These are phyloP conservation scores for Tachuris rubrigastra DNA, from an alignment of 2,113 vertebrate species.

Conservation along the genomic window DNA sequence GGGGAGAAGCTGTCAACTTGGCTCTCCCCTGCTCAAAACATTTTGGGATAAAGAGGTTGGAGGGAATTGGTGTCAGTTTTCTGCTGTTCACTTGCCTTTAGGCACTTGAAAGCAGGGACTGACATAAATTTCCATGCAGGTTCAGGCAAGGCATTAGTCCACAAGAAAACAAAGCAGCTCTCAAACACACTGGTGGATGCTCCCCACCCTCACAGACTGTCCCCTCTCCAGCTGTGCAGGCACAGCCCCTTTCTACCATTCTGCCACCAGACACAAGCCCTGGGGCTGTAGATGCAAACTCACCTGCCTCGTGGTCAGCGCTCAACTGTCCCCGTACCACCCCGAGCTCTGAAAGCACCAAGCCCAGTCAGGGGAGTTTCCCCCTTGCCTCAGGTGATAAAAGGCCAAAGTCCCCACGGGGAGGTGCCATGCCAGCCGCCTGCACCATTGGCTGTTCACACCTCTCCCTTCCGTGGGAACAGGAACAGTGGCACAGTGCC, in stretches of 20 bases:
- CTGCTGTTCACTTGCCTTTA: not conserved
- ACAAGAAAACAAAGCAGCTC: not conserved
- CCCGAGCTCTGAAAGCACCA: not conserved
- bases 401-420: constrained; percentile 2
- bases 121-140: not conserved
- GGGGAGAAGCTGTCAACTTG: not conserved
- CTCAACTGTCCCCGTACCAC: rapidly evolving
- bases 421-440: not conserved
- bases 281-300: not conserved
- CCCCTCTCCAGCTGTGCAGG: not conserved
- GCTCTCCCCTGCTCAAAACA: not conserved
- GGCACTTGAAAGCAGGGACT: not conserved
- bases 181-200: rapidly evolving
- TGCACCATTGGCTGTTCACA: not conserved
- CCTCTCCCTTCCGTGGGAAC: not conserved
- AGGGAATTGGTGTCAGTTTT: not conserved
- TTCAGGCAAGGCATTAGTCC: not conserved
- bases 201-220: rapidly evolving
- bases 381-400: not conserved
- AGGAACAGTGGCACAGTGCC: not conserved
- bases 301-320: not conserved
- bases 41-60: not conserved
- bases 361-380: not conserved
- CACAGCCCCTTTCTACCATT: rapidly evolving
- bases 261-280: not conserved